phyloP scores from a whole-genome alignment of 2,797 vertebrate species.

The Odontamblyopus lacepedii region DNA sequence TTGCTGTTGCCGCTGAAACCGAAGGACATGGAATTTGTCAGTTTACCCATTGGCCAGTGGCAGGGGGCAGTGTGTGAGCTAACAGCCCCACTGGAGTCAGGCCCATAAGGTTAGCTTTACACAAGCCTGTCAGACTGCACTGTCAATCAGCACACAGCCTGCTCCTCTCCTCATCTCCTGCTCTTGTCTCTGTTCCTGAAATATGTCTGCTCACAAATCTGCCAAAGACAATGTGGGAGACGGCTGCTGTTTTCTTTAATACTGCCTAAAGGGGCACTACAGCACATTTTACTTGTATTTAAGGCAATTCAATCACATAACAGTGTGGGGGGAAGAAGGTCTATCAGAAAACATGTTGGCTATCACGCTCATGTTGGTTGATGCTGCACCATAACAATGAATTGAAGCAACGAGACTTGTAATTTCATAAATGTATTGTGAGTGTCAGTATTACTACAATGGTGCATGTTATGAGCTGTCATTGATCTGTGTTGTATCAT shows the following conservation, averaged over 20 bases:
- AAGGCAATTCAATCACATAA: not conserved
- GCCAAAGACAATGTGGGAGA: slow-evolving; percentile 24
- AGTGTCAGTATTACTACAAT: not conserved
- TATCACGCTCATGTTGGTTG: not conserved
- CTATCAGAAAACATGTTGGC: not conserved
- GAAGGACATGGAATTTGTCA: slow-evolving; percentile 81
- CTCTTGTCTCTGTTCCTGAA: slow-evolving; percentile 12
- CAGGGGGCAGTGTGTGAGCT: slow-evolving; percentile 61
- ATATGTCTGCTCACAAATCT: slow-evolving; percentile 30
- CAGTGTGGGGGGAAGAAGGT: not conserved
- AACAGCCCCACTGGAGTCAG: slow-evolving; percentile 66
- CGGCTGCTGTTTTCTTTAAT: slow-evolving; percentile 45
- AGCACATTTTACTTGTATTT: not conserved
- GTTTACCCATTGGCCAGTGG: slow-evolving; percentile 79
- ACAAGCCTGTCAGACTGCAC: slow-evolving; percentile 67
- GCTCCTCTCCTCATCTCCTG: slow-evolving; percentile 19
- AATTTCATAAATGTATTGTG: no score
- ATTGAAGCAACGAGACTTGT: no score
- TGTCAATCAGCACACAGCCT: slow-evolving; percentile 59
- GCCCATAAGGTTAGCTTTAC: slow-evolving; percentile 72
- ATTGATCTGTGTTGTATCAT: not conserved
- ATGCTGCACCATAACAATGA: no score
- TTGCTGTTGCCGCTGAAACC: slow-evolving; percentile 68
- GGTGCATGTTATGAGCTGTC: not conserved
- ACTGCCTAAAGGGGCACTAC: slow-evolving; percentile 24